Evolutionary conservation across 2,113 vertebrate species (phyloP), one percentile per base, ranked within the genome.

Genomic region (Ciconia maguari): DNA sequence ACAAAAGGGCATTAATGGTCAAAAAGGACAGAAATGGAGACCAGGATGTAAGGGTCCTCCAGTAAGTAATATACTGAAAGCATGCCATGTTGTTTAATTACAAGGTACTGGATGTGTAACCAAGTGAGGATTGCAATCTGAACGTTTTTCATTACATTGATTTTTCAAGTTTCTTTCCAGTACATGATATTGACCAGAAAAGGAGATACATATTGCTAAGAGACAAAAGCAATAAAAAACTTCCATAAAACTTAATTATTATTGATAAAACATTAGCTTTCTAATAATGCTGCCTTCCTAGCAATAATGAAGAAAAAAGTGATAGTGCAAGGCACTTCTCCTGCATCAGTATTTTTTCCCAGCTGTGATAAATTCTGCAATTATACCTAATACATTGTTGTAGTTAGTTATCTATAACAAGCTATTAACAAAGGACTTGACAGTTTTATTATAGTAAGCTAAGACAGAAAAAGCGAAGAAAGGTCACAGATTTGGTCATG

Each of bases 21-120:
- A 48, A 68, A 97, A 96, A 95, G 97, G 97, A 93, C 81, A 92
- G 36, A 95, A 66, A 70, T 97, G 94, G 78, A 30, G 14, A 34
- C 10, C 89, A 51, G 96, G 96, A 94, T 85, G 3, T 51, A 93
- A 93, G 95, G 94, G 93, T 25, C 87, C 71, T 51, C 70, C 88
- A 96, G 97, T 97, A 97, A 20, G 83, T 84, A 74, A 74, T 32
- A 12, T 32, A 48, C 20, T 26, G 44, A 65, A 74, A 75, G 12
- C 13, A 36, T 22, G 10, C 10, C 3, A 2, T 65, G 11, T 58
- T 75, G 15, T 62, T 79, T 46, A 27, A 20, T 66, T 66, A 10
- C 41, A 61, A 93, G 48, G 24, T 32, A 80, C 5, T 65, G 32
- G 51, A 27, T 49, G 8, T 58, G 12, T 52, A 87, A 42, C 4